Conservation (phyloP, 2,797 vertebrate genomes). For the Crenichthys baileyi region DNA sequence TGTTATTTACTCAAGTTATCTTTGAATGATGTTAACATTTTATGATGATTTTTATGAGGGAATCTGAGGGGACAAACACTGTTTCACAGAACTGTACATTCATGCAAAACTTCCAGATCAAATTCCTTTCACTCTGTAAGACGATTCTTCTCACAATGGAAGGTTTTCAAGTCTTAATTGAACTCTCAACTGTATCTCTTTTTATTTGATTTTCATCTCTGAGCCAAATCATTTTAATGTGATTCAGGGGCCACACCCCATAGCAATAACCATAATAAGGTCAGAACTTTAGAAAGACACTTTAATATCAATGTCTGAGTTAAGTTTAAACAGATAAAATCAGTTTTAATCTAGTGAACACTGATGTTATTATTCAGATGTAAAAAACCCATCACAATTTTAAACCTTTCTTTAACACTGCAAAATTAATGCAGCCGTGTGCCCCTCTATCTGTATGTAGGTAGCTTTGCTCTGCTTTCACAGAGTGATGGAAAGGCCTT, state of each 20-base stretch:
- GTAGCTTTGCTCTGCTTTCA: slow-evolving; percentile 73
- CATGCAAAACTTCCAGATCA: slow-evolving; percentile 43
- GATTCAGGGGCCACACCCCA: slow-evolving; percentile 44
- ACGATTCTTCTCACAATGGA: slow-evolving; percentile 64
- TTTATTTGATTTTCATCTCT: slow-evolving; percentile 34
- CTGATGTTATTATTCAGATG: slow-evolving; percentile 23
- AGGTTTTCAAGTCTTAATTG: slow-evolving; percentile 52
- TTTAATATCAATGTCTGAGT: slow-evolving; percentile 44
- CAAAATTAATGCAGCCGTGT: slow-evolving; percentile 24
- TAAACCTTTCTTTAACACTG: slow-evolving; percentile 17
- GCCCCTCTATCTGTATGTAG: slow-evolving; percentile 63
- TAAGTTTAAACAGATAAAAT: slow-evolving; percentile 28
- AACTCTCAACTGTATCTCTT: slow-evolving; percentile 21
- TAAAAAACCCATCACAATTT: slow-evolving; percentile 9
- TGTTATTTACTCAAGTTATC: no score
- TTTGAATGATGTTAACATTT: no score
- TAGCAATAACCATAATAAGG: slow-evolving; percentile 25
- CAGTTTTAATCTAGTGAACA: slow-evolving; percentile 31
- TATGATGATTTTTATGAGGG: no score
- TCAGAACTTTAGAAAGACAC: slow-evolving; percentile 41
- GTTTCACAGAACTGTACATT: slow-evolving; percentile 36
- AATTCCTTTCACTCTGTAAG: slow-evolving; percentile 43
- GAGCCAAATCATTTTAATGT: slow-evolving; percentile 47
- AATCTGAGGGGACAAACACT: slow-evolving; percentile 22
- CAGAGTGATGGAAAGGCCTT: slow-evolving; percentile 69